Base-by-base conservation (phyloP, 2,113 vertebrate species). In the Clarias batrachus region DNA sequence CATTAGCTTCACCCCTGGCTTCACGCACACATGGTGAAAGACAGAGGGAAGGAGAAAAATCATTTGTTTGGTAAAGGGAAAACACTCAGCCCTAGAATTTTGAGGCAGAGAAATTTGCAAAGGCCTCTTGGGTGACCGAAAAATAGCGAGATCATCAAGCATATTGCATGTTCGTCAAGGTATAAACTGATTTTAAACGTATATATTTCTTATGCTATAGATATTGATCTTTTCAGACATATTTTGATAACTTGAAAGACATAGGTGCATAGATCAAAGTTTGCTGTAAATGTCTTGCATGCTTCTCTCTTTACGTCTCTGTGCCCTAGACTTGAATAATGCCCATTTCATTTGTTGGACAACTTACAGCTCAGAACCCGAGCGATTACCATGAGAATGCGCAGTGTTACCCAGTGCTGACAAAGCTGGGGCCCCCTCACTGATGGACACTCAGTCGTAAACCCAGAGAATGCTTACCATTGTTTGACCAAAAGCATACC, bases 321-420 rank as follows among this genome's bases (percentile, higher is more conserved):
- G 93, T 93, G 87, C 92, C 94, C 94, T 94, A 93, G 94, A 94
- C 91, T 96, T 97, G 96, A 96, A 98, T 97, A 95, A 96, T 95
- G 96, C 95, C 96, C 95, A 96, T 97, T 97, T 97, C 96, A 97
- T 97, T 97, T 97, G 95, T 96, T 97, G 96, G 96, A 96, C 96
- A 96, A 97, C 96, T 96, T 95, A 94, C 95, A 96, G 96, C 96
- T 95, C 96, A 95, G 94, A 96, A 94, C 93, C 95, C 91, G 91
- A 93, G 92, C 92, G 94, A 98, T 98, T 98, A 97, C 95, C 97
- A 98, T 97, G 96, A 97, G 96, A 98, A 98, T 97, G 94, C 94
- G 27, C 81, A 90, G 95, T 95, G 96, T 97, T 97, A 93, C 94
- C 95, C 96, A 94, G 95, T 96, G 96, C 96, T 97, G 96, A 97